phyloP scores from a whole-genome alignment of 2,113 vertebrate species.

The Gila orcuttii region DNA sequence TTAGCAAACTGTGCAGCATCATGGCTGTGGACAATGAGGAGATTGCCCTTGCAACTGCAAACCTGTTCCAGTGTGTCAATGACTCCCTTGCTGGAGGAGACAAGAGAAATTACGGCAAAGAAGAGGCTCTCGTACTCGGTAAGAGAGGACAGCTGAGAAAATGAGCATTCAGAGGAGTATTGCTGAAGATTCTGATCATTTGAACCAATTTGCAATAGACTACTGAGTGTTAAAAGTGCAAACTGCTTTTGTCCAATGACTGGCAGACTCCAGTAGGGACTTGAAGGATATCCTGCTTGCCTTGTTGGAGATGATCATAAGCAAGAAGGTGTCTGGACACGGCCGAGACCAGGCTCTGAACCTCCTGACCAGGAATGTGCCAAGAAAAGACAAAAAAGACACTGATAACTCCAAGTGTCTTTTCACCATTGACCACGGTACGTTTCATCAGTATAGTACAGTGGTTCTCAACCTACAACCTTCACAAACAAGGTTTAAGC shows the following conservation, averaged over 20 bases:
- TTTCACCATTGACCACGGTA: slow-evolving; percentile 91
- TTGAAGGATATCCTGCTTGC: slow-evolving; percentile 84
- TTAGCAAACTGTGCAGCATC: slow-evolving; percentile 87
- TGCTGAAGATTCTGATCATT: not conserved
- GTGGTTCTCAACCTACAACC: too few species aligned
- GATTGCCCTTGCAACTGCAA: slow-evolving; percentile 86
- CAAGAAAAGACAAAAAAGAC: slow-evolving; percentile 82
- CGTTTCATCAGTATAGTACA: slow-evolving; percentile 49
- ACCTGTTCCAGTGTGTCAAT: slow-evolving; percentile 87
- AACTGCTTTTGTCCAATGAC: not conserved
- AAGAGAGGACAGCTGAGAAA: slow-evolving; percentile 49
- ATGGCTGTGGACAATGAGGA: slow-evolving; percentile 91
- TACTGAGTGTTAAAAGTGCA: not conserved
- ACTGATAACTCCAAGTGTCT: slow-evolving; percentile 82
- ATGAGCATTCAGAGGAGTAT: not conserved
- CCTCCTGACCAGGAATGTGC: slow-evolving; percentile 91
- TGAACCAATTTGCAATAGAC: not conserved
- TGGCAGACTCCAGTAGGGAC: slow-evolving; percentile 86
- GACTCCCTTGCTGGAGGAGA: slow-evolving; percentile 88
- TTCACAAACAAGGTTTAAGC: too few species aligned
- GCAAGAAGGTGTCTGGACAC: slow-evolving; percentile 89
- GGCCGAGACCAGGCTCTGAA: slow-evolving; percentile 94
- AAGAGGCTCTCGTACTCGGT: slow-evolving; percentile 91
- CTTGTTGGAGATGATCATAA: slow-evolving; percentile 89
- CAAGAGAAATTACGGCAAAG: slow-evolving; percentile 85